phyloP scores from a whole-genome alignment of 2,797 vertebrate species.

The Poecilia picta region DNA sequence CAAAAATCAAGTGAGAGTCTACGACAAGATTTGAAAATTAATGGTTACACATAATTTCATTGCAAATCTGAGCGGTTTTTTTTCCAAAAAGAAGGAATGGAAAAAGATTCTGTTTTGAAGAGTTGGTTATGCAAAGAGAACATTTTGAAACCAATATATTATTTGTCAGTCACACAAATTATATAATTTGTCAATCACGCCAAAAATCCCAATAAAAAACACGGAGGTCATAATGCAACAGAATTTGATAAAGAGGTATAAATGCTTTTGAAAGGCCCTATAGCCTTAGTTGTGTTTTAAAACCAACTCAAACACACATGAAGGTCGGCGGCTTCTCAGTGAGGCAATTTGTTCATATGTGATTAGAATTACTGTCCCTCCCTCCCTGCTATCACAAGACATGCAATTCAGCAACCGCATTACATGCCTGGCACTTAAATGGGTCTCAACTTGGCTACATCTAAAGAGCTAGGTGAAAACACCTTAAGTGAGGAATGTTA shows the following conservation, averaged over 20 bases:
- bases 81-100: not conserved
- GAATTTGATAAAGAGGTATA: not conserved
- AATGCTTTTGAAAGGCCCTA: not conserved
- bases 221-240: not conserved
- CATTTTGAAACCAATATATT: not conserved
- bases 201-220: not conserved
- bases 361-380: slow-evolving; percentile 37
- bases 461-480: slow-evolving; percentile 56
- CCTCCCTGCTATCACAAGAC: slow-evolving; percentile 19
- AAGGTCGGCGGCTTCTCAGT: slow-evolving; percentile 35
- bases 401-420: slow-evolving; percentile 40
- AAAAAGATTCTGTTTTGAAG: not conserved
- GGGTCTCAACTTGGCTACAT: slow-evolving; percentile 33
- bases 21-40: not conserved
- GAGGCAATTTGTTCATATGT: slow-evolving; percentile 40
- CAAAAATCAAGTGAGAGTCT: not conserved
- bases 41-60: not conserved
- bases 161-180: not conserved
- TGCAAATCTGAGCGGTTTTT: not conserved
- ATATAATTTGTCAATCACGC: not conserved
- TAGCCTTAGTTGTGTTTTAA: slow-evolving; percentile 11
- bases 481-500: slow-evolving; percentile 72
- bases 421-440: slow-evolving; percentile 47
- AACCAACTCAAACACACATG: slow-evolving; percentile 19
- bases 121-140: not conserved